Percentiles rank a stretch among this genome's conserved stretches.
phyloP scores from a whole-genome alignment of 2,888 invertebrate genomes.

The Pheosia gnoma region DNA sequence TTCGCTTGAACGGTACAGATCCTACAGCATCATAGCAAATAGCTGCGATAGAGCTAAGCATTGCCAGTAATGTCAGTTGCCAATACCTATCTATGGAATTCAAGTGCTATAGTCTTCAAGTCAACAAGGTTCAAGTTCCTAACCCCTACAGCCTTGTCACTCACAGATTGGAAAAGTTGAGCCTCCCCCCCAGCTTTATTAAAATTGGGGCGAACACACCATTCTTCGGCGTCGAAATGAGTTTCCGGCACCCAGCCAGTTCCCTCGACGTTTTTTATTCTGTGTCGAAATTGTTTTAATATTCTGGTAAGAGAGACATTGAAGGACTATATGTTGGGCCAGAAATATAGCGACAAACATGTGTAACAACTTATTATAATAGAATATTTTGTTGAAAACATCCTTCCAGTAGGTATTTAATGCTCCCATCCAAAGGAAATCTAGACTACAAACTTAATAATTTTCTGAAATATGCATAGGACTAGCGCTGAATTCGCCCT shows the following conservation, averaged over 20 bases:
- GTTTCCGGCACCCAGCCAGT: constrained; percentile 33
- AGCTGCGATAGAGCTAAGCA: too few species aligned
- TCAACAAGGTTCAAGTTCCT: neutral
- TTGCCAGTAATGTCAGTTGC: too few species aligned
- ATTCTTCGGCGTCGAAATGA: constrained; percentile 43
- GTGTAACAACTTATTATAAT: too few species aligned
- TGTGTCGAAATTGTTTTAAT: constrained; percentile 46
- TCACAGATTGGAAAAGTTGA: constrained; percentile 39
- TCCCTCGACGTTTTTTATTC: constrained; percentile 33
- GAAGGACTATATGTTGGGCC: constrained; percentile 8
- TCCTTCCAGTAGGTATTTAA: too few species aligned
- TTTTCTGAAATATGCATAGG: too few species aligned
- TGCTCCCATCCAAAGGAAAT: too few species aligned
- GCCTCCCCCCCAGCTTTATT: constrained; percentile 34
- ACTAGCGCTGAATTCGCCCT: too few species aligned
- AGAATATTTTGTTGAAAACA: too few species aligned
- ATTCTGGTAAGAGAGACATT: constrained; percentile 22
- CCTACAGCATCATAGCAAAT: too few species aligned
- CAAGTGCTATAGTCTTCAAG: neutral
- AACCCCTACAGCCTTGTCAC: constrained; percentile 11
- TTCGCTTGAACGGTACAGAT: too few species aligned
- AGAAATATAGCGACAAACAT: neutral
- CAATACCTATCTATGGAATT: neutral
- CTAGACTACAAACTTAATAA: too few species aligned
- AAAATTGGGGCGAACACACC: constrained; percentile 40